Evolutionary conservation across 2,113 vertebrate genomes (phyloP).

Genomic region (Rhinopithecus roxellana): DNA sequence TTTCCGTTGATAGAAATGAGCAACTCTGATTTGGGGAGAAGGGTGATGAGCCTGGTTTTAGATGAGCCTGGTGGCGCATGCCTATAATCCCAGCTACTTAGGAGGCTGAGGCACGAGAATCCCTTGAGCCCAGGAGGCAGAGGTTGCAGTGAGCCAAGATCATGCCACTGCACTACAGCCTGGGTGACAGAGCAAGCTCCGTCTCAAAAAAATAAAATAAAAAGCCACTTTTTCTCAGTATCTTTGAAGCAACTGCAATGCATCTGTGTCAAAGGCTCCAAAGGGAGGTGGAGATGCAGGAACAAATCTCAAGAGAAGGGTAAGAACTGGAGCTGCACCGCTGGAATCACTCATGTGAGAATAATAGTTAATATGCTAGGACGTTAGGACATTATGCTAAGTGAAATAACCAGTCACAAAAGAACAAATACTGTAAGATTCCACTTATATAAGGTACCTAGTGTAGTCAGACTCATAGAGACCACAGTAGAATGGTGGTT

Average conservation of each 20-base stretch:
- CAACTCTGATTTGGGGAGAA: neutral
- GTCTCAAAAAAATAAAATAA: too few species aligned
- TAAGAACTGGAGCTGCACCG: neutral
- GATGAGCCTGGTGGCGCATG: neutral
- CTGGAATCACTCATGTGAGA: neutral
- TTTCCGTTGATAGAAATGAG: neutral
- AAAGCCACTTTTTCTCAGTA: too few species aligned
- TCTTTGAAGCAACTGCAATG: neutral
- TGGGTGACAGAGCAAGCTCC: too few species aligned
- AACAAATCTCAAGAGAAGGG: neutral
- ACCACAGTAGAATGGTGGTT: neutral
- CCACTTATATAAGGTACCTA: neutral
- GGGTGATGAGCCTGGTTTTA: neutral
- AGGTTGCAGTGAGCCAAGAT: too few species aligned
- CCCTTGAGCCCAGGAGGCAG: too few species aligned
- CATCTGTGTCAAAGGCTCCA: neutral
- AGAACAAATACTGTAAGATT: neutral
- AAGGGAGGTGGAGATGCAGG: neutral
- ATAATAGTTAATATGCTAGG: neutral
- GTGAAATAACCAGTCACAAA: neutral
- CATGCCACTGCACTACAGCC: too few species aligned
- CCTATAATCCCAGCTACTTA: too few species aligned
- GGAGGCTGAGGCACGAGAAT: too few species aligned
- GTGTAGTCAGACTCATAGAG: neutral
- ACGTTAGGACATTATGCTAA: neutral